A percentile compares a stretch with the other conserved stretches of the same genome.
These are phyloP conservation scores for Cladopsammia gracilis DNA, from an alignment of 64 coral and sea anemone genomes.

Conservation along the genomic window DNA sequence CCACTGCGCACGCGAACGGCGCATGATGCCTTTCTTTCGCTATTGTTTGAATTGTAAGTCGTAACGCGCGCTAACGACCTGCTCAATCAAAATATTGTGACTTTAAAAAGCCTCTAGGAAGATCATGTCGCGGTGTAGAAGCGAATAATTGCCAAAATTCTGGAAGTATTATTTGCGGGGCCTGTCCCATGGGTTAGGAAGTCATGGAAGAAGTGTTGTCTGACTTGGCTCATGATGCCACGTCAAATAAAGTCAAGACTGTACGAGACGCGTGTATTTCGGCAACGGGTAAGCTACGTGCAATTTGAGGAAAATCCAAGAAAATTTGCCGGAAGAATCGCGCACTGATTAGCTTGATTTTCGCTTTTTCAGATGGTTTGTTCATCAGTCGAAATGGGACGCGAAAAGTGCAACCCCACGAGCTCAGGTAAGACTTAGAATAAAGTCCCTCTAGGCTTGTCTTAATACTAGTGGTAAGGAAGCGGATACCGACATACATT, in stretches of 20 bases:
- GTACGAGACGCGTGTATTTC: constrained; percentile 87
- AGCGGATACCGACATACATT: constrained; percentile 55
- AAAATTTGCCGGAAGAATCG: not conserved
- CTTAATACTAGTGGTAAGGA: not conserved
- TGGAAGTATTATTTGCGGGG: not conserved
- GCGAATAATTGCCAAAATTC: constrained; percentile 1
- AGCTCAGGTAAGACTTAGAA: constrained; percentile 73
- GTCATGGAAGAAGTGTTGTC: constrained; percentile 90
- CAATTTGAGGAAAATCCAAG: constrained; percentile 18
- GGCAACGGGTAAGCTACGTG: constrained; percentile 78
- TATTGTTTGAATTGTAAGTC: constrained; percentile 65
- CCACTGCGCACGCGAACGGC: constrained; percentile 57
- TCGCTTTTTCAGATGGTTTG: constrained; percentile 78
- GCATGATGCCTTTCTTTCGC: constrained; percentile 44
- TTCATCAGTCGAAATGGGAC: constrained; percentile 86
- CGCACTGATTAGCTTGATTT: constrained; percentile 36
- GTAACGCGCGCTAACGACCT: constrained; percentile 40
- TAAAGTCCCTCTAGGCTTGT: constrained; percentile 28
- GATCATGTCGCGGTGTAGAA: not conserved
- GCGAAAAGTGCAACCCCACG: constrained; percentile 79
- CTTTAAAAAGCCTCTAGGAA: not conserved
- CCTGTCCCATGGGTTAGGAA: constrained; percentile 52
- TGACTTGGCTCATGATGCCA: constrained; percentile 82
- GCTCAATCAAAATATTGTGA: constrained; percentile 55
- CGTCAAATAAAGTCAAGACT: constrained; percentile 85